Evolutionary conservation across 1,140 invertebrate genomes (phyloP), one percentile per base, ranked within the genome.

Genomic region (Solenopsis invicta): DNA sequence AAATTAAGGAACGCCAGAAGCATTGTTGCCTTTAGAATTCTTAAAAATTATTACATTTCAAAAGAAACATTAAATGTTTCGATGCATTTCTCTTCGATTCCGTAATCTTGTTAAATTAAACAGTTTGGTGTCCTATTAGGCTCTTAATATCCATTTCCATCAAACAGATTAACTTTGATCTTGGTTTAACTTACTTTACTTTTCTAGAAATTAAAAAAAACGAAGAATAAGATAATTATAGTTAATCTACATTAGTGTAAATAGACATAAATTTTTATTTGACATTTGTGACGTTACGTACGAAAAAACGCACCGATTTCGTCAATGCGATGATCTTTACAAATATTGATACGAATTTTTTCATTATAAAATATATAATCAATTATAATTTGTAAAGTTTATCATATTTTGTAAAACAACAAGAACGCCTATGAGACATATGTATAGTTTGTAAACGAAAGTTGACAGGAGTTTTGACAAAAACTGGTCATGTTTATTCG

Each of bases 401-500:
- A 77, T 24, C n/a, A 45, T 61, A 61, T 12, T 56, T 76, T 0
- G 16, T 45, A 61, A 61, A 61, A 29, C 29, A 2, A 1, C 29
- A 0, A 45, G 45, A 77, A 29, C 45, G 37, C 21, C 45, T 24
- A 34, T 61, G 37, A 76, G 4, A 37, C 13, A 59, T 12, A 18
- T n/a, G 18, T 61, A 8, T 37, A 75, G 5, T 76, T 24, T 61
- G 9, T 62, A 45, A 62, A 34, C 18, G n/a, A 24, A 5, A 29
- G 34, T 48, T 34, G 24, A 59, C 41, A 29, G 18, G 29, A 56
- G 34, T 37, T 34, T 75, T 10, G 12, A 75, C 52, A 12, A 66
- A 16, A 66, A 77, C 64, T 78, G 12, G 0, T 64, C 18, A 48
- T 48, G 45, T 56, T 56, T 78, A 66, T 50, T 78, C 29, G 45